Conservation (phyloP, 2,113 vertebrate genomes). For the Scopus umbretta region DNA sequence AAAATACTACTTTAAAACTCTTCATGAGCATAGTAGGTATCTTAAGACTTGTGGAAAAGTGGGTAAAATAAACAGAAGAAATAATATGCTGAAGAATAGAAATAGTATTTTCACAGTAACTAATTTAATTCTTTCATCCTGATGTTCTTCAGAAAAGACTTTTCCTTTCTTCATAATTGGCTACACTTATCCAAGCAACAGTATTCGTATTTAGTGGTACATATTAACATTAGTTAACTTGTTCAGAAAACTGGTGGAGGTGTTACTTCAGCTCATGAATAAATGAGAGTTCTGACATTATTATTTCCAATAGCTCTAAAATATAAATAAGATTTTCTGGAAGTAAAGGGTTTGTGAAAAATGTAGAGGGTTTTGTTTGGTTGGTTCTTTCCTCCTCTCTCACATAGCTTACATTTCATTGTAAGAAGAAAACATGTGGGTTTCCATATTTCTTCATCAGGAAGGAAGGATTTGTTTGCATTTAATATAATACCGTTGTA, state of each 20-base stretch:
- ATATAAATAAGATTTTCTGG: background rate
- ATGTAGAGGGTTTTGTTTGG: background rate
- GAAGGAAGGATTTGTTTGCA: background rate
- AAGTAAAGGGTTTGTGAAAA: background rate
- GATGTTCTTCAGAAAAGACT: background rate
- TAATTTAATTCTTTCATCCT: background rate
- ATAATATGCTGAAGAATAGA: background rate
- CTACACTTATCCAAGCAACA: background rate
- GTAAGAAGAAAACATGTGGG: background rate
- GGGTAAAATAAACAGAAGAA: background rate
- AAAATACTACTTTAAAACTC: background rate
- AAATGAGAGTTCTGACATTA: background rate
- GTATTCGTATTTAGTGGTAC: background rate
- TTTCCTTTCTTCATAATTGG: background rate
- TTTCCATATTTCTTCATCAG: background rate
- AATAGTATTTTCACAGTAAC: background rate
- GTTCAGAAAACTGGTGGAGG: background rate
- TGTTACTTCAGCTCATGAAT: background rate
- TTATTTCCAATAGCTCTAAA: background rate
- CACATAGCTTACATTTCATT: background rate
- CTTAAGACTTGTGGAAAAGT: background rate
- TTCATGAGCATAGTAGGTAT: background rate
- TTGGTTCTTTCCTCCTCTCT: background rate
- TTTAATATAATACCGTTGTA: background rate
- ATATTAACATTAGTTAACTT: background rate